A percentile compares a stretch with the other conserved stretches of the same genome.
Evolutionary conservation across 2,797 vertebrate genomes (phyloP).

Genomic region (Amniataba percoides): DNA sequence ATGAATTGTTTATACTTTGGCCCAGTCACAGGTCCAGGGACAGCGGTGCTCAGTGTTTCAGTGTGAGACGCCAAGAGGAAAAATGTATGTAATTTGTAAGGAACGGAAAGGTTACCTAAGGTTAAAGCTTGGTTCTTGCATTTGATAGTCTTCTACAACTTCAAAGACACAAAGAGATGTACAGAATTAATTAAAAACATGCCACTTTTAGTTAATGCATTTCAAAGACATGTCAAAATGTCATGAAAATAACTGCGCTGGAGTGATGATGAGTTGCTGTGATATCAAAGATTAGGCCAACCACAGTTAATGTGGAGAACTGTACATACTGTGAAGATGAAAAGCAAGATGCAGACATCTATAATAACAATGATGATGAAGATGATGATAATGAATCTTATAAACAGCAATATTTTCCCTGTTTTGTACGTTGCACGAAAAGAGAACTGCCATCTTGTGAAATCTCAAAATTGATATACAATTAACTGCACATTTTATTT

Average conservation of each 20-base stretch:
- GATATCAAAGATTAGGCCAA: neutral
- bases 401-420: neutral
- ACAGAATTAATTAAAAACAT: neutral
- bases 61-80: neutral
- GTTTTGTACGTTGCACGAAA: neutral
- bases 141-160: neutral
- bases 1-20: slow-evolving; percentile 66
- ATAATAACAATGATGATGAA: no score
- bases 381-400: neutral
- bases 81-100: neutral
- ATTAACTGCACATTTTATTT: neutral
- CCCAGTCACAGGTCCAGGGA: slow-evolving; percentile 34
- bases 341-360: neutral
- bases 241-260: neutral
- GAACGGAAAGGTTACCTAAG: neutral
- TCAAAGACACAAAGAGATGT: neutral
- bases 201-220: neutral
- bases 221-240: neutral
- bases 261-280: slow-evolving; percentile 2
- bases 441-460: neutral
- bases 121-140: neutral
- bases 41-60: slow-evolving; percentile 12
- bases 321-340: neutral
- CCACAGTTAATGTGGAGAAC: neutral
- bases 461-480: neutral